Base-by-base conservation (phyloP, 1,140 invertebrate species). In the Cyclina sinensis region DNA sequence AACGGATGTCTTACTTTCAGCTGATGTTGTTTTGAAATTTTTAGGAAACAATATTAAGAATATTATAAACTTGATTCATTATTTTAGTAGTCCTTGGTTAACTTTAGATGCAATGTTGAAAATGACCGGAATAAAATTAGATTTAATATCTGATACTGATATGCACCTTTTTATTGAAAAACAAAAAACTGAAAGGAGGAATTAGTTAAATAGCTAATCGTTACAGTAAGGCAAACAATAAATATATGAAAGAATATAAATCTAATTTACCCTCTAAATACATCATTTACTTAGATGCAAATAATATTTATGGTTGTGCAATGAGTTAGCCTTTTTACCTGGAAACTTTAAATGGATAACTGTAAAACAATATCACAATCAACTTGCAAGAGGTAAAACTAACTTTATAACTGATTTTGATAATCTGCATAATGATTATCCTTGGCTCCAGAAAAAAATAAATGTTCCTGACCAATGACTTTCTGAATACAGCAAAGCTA, bases 351-450 rank as follows among this genome's bases (percentile, higher is more conserved):
- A 35, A 11, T 89, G 51, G 37, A 32, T 84, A 9, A 39, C 24
- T 14, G 27, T 90, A n/a, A 39, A 91, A 90, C 91, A 93, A 51
- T 91, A 92, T n/a, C 35, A 85, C 84, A n/a, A 94, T 92, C 93
- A 95, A 92, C 93, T 95, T 89, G 89, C 90, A 57, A 68, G 89
- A 54, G 90, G 90, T 85, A 91, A 92, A 43, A 88, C 86, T 62
- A 96, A 96, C 7, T 97, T 95, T 89, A 96, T 97, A 82, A 91
- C 97, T 37, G 96, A 97, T 54, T 89, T 94, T 11, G 91, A 96
- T 93, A 93, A 97, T 57, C 11, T 27, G 0, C 96, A 97, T 93
- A 95, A 94, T 86, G 95, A 96, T 89, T 96, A 96, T 96, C 96
- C 37, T 95, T 96, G 87, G 95, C 94, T 86, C 91, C 95, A 12